phyloP scores from a whole-genome alignment of 2,888 invertebrate species.

The Germaria angustata region DNA sequence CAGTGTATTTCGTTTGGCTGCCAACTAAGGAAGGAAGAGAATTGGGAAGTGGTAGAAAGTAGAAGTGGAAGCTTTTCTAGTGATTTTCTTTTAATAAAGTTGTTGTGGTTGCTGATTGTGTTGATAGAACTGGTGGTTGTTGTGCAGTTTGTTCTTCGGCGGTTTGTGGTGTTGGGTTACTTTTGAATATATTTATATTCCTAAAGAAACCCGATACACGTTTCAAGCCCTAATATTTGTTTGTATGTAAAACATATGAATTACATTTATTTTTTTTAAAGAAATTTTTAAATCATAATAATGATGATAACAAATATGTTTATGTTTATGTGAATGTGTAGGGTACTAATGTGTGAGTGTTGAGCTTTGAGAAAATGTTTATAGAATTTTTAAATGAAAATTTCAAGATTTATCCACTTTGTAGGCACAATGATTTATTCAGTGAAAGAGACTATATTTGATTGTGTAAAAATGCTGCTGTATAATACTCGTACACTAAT shows the following conservation, averaged over 20 bases:
- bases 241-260: constrained; percentile 39
- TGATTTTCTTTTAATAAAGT: constrained; percentile 48
- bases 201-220: constrained; percentile 66
- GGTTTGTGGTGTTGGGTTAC: constrained; percentile 69
- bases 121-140: constrained; percentile 9
- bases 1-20: constrained; percentile 34
- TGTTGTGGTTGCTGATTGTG: constrained; percentile 39
- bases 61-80: constrained; percentile 31
- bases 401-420: neutral
- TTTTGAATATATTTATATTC: constrained; percentile 65
- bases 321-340: neutral
- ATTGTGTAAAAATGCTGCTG: too few species aligned
- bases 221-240: constrained; percentile 63
- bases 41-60: constrained; percentile 24
- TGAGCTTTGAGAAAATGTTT: neutral
- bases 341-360: neutral
- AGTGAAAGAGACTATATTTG: too few species aligned
- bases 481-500: too few species aligned
- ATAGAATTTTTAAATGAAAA: neutral
- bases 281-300: constrained; percentile 26
- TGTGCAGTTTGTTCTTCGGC: constrained; percentile 51
- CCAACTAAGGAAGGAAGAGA: constrained; percentile 32
- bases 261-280: constrained; percentile 33
- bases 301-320: constrained; percentile 1
- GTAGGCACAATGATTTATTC: constrained; percentile 50